These are phyloP conservation scores for Syngnathus acus DNA, from an alignment of 2,797 vertebrate species.

Conservation along the genomic window DNA sequence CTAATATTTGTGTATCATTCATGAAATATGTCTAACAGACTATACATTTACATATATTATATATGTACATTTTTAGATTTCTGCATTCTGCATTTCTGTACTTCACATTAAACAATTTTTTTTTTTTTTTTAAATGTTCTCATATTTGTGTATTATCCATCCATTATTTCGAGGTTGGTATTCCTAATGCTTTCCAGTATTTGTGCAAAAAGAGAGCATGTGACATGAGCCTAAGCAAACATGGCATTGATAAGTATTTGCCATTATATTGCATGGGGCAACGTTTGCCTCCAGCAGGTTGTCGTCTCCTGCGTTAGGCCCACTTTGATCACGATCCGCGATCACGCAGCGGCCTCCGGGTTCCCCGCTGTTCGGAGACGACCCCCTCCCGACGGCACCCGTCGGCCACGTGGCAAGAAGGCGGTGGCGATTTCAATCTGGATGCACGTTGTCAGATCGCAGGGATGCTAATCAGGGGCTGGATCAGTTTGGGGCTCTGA, in stretches of 20 bases:
- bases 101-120: too few species aligned
- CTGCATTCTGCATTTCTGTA: background rate
- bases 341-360: slow-evolving; percentile 42
- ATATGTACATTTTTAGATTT: background rate
- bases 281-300: slow-evolving; percentile 28
- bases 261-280: slow-evolving; percentile 8
- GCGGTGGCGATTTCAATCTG: slow-evolving; percentile 61
- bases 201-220: background rate
- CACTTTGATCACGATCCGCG: slow-evolving; percentile 56
- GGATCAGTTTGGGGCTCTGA: slow-evolving; percentile 55
- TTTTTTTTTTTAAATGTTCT: too few species aligned
- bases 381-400: slow-evolving; percentile 39
- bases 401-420: slow-evolving; percentile 62
- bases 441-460: slow-evolving; percentile 57
- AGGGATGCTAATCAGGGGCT: slow-evolving; percentile 47
- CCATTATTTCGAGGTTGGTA: background rate
- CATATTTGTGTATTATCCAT: too few species aligned
- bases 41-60: background rate
- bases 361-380: slow-evolving; percentile 49
- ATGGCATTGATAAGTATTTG: slow-evolving; percentile 4
- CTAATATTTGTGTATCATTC: background rate
- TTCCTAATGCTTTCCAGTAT: background rate
- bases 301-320: slow-evolving; percentile 34
- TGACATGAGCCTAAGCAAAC: slow-evolving; percentile 6
- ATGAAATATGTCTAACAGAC: background rate